Percentiles rank a stretch among this genome's conserved stretches.
Conservation (phyloP, 2,888 invertebrate species). For the Acleris laterana region DNA sequence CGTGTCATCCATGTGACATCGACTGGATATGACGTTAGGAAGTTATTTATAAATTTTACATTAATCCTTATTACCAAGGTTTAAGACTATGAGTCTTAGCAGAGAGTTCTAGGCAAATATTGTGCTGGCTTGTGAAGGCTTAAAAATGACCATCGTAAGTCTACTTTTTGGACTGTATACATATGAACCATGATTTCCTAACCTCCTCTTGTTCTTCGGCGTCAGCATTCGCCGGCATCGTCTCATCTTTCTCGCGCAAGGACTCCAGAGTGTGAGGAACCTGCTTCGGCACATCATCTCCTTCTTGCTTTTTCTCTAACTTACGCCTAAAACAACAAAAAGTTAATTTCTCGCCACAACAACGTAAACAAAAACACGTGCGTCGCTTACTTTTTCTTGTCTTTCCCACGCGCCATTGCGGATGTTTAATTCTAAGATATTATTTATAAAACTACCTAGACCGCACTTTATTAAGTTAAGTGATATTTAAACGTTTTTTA, state of each 20-base stretch:
- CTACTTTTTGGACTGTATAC: too few species aligned
- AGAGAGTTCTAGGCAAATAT: too few species aligned
- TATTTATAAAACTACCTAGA: not conserved
- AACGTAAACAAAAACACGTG: slow-evolving; percentile 42
- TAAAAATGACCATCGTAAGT: too few species aligned
- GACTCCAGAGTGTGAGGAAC: slow-evolving; percentile 96
- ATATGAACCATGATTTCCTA: slow-evolving; percentile 43
- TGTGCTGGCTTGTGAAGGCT: too few species aligned
- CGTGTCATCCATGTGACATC: too few species aligned
- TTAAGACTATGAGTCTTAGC: too few species aligned
- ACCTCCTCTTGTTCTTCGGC: slow-evolving; percentile 91
- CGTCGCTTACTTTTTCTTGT: slow-evolving; percentile 76
- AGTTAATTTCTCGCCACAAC: slow-evolving; percentile 34
- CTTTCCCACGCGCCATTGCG: slow-evolving; percentile 77
- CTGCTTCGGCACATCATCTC: slow-evolving; percentile 76
- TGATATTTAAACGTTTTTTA: not conserved
- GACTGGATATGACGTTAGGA: too few species aligned
- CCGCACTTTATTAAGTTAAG: not conserved
- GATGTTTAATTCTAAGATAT: not conserved
- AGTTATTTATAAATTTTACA: too few species aligned
- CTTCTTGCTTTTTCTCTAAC: slow-evolving; percentile 78
- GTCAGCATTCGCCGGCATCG: slow-evolving; percentile 90
- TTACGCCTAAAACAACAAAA: slow-evolving; percentile 63
- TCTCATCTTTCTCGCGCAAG: slow-evolving; percentile 95
- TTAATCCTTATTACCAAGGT: too few species aligned